Base-by-base conservation (phyloP, 1,140 invertebrate species). In the Oryzaephilus surinamensis region DNA sequence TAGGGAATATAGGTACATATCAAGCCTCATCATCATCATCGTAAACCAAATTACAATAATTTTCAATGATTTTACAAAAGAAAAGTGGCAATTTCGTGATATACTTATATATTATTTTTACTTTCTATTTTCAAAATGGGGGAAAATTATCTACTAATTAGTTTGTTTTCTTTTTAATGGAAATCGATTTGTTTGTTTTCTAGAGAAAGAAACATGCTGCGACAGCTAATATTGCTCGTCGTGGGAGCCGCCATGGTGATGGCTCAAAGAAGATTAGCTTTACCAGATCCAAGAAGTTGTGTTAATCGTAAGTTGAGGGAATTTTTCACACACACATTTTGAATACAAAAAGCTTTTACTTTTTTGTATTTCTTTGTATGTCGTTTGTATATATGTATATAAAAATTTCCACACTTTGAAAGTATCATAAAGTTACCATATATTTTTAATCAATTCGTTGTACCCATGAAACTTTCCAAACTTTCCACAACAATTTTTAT, bases 211-310 rank as follows among this genome's bases (percentile, higher is more conserved):
- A 51, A 54, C 39, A 61, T 61, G 58, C 41, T 58, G 10, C 41
- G 53, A 50, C 43, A 60, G 45, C 50, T 70, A 37, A 59, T 63
- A 45, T 63, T 87, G 51, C 63, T 87, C 51, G 67, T 81, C 15
- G 57, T 80, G 50, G 73, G 75, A 54, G 68, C 77, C 26, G 74
- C 74, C 30, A 64, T 78, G 38, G 77, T 77, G 27, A 63, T 77
- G 41, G 85, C 83, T 34, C 87, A 91, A 64, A 74, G 86, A 49
- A 71, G 86, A 46, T 71, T 91, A 32, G 85, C 87, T 16, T 67
- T 90, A 47, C 87, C 87, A 28, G 87, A 92, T 69, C 84, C 86
- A 21, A 74, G 81, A 56, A 88, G 84, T 61, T 92, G 87, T 65
- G 76, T 81, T 32, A 90, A 86, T 60, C 74, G 86, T 87, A 71